Base-by-base conservation (phyloP, 2,888 invertebrate genomes). In the Scaptodrosophila latifasciaeformis region DNA sequence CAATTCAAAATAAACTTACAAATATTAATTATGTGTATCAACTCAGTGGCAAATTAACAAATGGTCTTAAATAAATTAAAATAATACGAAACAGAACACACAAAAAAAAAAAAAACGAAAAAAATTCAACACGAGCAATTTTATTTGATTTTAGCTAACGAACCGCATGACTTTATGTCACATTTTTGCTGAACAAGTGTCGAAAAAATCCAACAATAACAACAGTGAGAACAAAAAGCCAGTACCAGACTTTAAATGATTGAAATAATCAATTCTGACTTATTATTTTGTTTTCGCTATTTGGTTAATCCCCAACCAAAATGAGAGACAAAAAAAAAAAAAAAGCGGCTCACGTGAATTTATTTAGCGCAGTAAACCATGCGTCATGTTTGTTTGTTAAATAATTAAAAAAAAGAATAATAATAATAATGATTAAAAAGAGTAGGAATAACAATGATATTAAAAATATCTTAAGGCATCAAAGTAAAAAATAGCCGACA, bases 301-400 rank as follows among this genome's bases (percentile, higher is more conserved):
- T 18, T 13, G 9, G 9, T 10, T 31, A 9, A 2, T 3, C 9
- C 9, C 12, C 31, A 49, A 40, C 40, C 21, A 27, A 27, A n/a
- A 27, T 7, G 18, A 2, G 29, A 48, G 5, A 42, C 31, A 6
- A 13, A 50, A 51, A 49, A 46, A 42, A 37, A 17, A 49, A 35
- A 50, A 61, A 37, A 39, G 40, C 17, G 44, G 46, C 66, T 78
- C 75, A 78, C 81, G 75, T 76, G 81, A 75, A 71, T 79, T 76
- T 67, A 59, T 79, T 76, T 81, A 81, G 76, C 68, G n/a, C 29
- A 29, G 37, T 18, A n/a, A n/a, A 30, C 12, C 31, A 37, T 21
- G 24, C 24, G 12, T 47, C 47, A 35, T 7, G n/a, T n/a, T n/a
- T n/a, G n/a, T n/a, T n/a, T n/a, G n/a, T n/a, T n/a, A n/a, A n/a